Evolutionary conservation across 2,888 invertebrate genomes (phyloP).

Genomic region (Acholoe squamosa): DNA sequence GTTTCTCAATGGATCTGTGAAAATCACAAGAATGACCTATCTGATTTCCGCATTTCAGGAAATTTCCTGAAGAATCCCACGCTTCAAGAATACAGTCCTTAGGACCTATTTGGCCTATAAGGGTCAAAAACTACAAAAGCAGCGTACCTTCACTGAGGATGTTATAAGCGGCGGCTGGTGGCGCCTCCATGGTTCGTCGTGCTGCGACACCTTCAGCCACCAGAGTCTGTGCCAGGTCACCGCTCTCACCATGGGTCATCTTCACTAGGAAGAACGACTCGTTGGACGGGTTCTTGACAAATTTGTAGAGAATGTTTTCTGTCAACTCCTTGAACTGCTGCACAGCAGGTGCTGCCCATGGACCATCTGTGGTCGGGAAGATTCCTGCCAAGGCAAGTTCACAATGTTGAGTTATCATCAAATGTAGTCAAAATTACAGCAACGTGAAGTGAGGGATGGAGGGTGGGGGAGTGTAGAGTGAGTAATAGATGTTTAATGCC

Average conservation of each 20-base stretch:
- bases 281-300: background rate
- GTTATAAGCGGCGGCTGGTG: background rate
- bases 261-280: background rate
- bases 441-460: no score
- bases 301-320: background rate
- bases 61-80: no score
- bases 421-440: no score
- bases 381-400: background rate
- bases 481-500: no score
- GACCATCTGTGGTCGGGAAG: background rate
- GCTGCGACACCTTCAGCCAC: background rate
- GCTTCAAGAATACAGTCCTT: no score
- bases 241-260: background rate
- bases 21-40: no score
- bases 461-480: no score
- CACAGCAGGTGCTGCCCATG: background rate
- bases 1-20: no score
- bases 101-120: no score
- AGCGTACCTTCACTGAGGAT: background rate
- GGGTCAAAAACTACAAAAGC: no score
- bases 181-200: background rate
- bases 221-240: background rate
- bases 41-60: no score
- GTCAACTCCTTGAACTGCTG: background rate
- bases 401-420: no score